Percentiles rank a stretch among this genome's conserved stretches.
Evolutionary conservation across 2,113 vertebrate species (phyloP).

Genomic region (Cyanoderma ruficeps): DNA sequence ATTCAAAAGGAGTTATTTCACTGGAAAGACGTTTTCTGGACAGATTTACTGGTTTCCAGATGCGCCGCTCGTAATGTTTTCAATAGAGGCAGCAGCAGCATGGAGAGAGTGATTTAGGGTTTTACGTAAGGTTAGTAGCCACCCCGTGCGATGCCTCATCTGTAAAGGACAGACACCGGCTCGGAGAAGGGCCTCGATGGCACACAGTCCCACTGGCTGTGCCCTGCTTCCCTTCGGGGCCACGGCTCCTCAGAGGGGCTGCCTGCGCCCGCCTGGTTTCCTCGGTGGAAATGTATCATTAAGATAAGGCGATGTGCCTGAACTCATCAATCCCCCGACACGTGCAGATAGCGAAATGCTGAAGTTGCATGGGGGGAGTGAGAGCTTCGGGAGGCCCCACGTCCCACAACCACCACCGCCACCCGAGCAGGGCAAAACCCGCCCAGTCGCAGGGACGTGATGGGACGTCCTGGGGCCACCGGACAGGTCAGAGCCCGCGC

Average conservation of each 20-base stretch:
- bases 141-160: background rate
- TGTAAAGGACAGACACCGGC: background rate
- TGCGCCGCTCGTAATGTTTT: conserved; percentile 66
- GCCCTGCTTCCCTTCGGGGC: background rate
- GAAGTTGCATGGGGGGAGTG: background rate
- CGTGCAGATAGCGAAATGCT: background rate
- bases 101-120: conserved; percentile 22
- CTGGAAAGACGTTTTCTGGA: conserved; percentile 52
- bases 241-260: background rate
- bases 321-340: background rate
- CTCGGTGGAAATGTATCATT: background rate
- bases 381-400: background rate
- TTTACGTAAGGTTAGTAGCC: conserved; percentile 19
- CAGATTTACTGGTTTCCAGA: conserved; percentile 66
- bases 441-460: fast-evolving
- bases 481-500: background rate
- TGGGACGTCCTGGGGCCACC: background rate
- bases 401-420: background rate
- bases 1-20: conserved; percentile 52
- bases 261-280: background rate
- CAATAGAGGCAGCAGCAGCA: conserved; percentile 39
- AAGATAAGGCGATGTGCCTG: background rate
- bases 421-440: background rate
- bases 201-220: fast-evolving
- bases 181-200: background rate